Percentiles rank a stretch among this genome's conserved stretches.
Evolutionary conservation across 2,113 vertebrate species (phyloP).

Genomic region (Pantherophis guttatus): DNA sequence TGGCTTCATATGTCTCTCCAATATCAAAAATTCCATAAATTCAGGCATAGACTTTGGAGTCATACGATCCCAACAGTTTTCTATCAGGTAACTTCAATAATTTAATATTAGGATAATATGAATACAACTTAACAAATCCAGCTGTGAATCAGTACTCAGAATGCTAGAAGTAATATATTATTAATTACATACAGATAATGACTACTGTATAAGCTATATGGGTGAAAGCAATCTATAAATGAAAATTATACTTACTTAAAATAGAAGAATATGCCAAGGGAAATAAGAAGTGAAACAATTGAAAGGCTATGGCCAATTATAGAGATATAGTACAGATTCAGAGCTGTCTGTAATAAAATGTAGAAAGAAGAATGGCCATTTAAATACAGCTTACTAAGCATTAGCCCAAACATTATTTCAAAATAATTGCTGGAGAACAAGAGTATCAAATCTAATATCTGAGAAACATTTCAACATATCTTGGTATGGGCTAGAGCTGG

Average conservation of each 20-base stretch:
- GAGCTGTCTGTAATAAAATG: constrained; percentile 81
- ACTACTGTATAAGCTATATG: neutral
- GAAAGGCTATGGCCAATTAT: constrained; percentile 95
- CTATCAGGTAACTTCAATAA: neutral
- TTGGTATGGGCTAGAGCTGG: neutral
- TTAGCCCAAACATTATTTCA: neutral
- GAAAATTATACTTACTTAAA: constrained; percentile 87
- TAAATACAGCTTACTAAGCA: neutral
- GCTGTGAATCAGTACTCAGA: neutral
- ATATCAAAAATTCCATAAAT: neutral
- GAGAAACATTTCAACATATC: neutral
- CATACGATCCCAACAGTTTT: neutral
- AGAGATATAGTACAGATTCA: constrained; percentile 94
- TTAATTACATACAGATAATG: neutral
- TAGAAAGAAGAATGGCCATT: constrained; percentile 34
- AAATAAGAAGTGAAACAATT: constrained; percentile 87
- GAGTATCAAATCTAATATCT: neutral
- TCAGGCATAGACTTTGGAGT: neutral
- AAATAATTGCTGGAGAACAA: neutral
- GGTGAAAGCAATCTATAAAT: neutral
- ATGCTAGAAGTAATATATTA: neutral
- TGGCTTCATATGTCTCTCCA: neutral
- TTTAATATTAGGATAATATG: neutral
- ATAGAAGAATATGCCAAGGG: constrained; percentile 94
- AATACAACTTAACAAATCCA: neutral